Evolutionary conservation across 2,888 invertebrate genomes (phyloP).

Genomic region (Cosmorhoe ocellata): DNA sequence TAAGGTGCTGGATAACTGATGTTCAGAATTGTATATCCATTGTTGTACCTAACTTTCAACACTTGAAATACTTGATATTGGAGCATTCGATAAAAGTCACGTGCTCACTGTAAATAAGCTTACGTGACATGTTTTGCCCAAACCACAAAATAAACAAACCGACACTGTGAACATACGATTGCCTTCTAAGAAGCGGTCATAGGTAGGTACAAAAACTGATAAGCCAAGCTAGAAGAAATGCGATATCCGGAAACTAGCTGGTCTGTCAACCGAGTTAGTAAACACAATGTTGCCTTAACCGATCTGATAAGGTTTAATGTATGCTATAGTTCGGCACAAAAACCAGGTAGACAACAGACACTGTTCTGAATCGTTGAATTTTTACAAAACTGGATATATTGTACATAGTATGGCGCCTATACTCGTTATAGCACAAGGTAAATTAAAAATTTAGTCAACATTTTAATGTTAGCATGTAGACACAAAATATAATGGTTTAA

Average conservation of each 20-base stretch:
- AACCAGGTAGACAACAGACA: too few relatives aligned
- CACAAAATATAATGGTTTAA: too few relatives aligned
- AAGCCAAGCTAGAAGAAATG: slow-evolving; percentile 49
- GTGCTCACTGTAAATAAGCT: not conserved
- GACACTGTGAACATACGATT: slow-evolving; percentile 19
- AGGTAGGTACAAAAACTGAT: slow-evolving; percentile 43
- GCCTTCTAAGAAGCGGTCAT: slow-evolving; percentile 40
- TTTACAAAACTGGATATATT: too few relatives aligned
- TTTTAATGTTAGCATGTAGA: too few relatives aligned
- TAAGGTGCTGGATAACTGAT: slow-evolving; percentile 44
- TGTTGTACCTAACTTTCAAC: not conserved
- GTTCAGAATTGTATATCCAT: slow-evolving; percentile 13
- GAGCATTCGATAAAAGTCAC: too few relatives aligned
- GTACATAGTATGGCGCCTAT: too few relatives aligned
- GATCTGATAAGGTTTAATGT: slow-evolving; percentile 38
- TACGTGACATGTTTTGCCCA: slow-evolving; percentile 5
- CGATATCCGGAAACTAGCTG: slow-evolving; percentile 52
- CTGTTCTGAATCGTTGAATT: too few relatives aligned
- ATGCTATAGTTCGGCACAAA: not conserved
- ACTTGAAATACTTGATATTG: too few relatives aligned
- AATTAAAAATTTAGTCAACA: too few relatives aligned
- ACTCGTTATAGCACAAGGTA: too few relatives aligned
- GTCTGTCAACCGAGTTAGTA: slow-evolving; percentile 40
- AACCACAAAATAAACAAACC: slow-evolving; percentile 9
- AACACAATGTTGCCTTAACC: slow-evolving; percentile 37